Evolutionary conservation across 2,797 vertebrate genomes (phyloP), one percentile per base, ranked within the genome.

Genomic region (Balearica regulorum): DNA sequence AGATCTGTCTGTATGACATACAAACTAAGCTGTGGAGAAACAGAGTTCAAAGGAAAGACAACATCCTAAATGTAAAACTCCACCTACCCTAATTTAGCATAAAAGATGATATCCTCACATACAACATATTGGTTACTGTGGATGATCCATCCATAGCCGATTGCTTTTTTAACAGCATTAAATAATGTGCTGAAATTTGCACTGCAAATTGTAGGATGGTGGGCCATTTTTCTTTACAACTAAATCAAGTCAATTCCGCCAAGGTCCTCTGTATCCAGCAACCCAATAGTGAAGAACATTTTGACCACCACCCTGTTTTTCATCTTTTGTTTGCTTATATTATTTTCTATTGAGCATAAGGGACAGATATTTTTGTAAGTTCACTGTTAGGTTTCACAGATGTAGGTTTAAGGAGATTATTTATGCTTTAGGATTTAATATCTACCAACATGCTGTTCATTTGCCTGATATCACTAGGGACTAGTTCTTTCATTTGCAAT

Each of bases 401-500:
- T 87, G 75, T 35, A 77, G 81, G 43, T 89, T 96, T 94, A 95
- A 95, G 86, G 80, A 92, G 95, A 91, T 97, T 96, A 96, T 94
- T 93, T 93, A 19, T 94, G 68, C 90, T 93, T 94, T 83, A 80
- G 88, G 83, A 96, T 97, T 96, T 97, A 93, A 21, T 88, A 77
- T 89, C 94, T 96, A 91, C 62, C 85, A 71, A 51, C 83, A 75
- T 77, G 83, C 51, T 71, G 91, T 91, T 96, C 81, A 87, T 97
- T 97, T 97, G 86, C 78, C 75, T 90, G 87, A 68, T 95, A 87
- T 71, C 82, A 54, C 62, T 20, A 87, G 88, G 83, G 86, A 93
- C 55, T 39, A 31, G 89, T 82, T 91, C 80, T 97, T 97, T 97
- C 90, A 90, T 97, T 96, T 97, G 84, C 92, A 89, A 22, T 96